Percentiles rank a stretch among this genome's conserved stretches.
Evolutionary conservation across 1,140 invertebrate genomes (phyloP).

Genomic region (Triops longicaudatus): DNA sequence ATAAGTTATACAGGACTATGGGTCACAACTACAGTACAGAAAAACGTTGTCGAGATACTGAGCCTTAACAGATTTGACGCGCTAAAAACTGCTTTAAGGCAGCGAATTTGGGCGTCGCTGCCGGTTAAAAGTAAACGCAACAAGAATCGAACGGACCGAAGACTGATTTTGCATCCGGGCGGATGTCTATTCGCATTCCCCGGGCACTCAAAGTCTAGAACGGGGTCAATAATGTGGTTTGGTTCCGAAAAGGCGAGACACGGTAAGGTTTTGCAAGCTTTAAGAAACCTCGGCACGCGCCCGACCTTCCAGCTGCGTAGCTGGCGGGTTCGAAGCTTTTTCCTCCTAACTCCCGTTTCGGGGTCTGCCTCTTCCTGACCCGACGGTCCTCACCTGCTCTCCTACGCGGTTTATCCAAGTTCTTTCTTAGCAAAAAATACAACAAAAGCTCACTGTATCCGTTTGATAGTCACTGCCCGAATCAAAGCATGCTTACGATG

Average conservation of each 20-base stretch:
- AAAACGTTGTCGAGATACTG: no score
- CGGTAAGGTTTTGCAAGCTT: slow-evolving; percentile 1
- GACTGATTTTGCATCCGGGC: background rate
- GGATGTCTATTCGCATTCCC: background rate
- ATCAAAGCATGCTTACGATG: background rate
- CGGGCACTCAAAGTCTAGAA: background rate
- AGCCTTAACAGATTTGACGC: background rate
- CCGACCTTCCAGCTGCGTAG: background rate
- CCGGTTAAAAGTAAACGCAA: background rate
- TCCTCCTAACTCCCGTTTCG: background rate
- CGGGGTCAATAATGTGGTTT: slow-evolving; percentile 11
- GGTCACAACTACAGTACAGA: no score
- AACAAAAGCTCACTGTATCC: background rate
- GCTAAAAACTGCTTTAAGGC: background rate
- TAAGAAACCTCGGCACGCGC: slow-evolving; percentile 13
- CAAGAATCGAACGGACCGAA: background rate
- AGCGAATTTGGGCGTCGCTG: background rate
- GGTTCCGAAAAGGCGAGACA: background rate
- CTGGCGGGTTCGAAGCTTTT: background rate
- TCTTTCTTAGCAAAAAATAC: background rate
- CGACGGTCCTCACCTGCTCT: slow-evolving; percentile 9
- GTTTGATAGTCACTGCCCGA: background rate
- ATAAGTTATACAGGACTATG: no score
- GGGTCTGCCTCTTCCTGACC: background rate
- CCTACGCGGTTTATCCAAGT: background rate